phyloP scores from a whole-genome alignment of 2,888 invertebrate genomes.

The Pedicia rivosa region DNA sequence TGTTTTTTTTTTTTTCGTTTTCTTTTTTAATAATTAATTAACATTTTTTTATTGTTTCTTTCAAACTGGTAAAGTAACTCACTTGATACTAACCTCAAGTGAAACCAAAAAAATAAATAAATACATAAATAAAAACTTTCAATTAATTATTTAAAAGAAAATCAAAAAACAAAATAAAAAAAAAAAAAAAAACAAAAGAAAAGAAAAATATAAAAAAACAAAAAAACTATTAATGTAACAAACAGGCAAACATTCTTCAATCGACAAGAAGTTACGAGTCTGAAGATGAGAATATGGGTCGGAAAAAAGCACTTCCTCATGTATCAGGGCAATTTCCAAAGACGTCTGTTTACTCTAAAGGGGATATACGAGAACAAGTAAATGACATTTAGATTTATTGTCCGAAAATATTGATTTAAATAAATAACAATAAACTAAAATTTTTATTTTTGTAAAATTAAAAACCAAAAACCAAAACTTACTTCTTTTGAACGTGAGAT shows the following conservation, averaged over 20 bases:
- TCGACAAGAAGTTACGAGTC: constrained; percentile 61
- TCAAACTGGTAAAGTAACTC: no score
- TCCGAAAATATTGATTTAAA: no score
- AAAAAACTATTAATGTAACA: not conserved
- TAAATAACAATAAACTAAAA: no score
- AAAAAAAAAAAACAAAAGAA: not conserved
- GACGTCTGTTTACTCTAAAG: constrained; percentile 57
- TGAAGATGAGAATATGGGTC: constrained; percentile 64
- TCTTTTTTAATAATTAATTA: constrained; percentile 1
- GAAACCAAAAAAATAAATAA: no score
- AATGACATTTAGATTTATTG: no score
- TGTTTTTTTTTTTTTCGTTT: not conserved
- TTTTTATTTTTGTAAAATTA: no score
- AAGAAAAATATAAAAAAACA: constrained; percentile 9
- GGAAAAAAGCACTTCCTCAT: constrained; percentile 42
- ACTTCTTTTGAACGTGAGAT: no score
- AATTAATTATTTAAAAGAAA: constrained; percentile 19
- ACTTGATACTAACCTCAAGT: no score
- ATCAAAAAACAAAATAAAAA: constrained; percentile 12
- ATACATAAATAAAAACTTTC: no score
- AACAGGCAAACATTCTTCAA: constrained; percentile 50
- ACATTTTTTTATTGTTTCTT: not conserved
- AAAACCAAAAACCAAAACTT: no score
- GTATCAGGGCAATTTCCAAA: constrained; percentile 30
- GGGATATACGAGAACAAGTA: constrained; percentile 66